phyloP scores from a whole-genome alignment of 2,888 invertebrate genomes.

The Lumbricus terrestris region DNA sequence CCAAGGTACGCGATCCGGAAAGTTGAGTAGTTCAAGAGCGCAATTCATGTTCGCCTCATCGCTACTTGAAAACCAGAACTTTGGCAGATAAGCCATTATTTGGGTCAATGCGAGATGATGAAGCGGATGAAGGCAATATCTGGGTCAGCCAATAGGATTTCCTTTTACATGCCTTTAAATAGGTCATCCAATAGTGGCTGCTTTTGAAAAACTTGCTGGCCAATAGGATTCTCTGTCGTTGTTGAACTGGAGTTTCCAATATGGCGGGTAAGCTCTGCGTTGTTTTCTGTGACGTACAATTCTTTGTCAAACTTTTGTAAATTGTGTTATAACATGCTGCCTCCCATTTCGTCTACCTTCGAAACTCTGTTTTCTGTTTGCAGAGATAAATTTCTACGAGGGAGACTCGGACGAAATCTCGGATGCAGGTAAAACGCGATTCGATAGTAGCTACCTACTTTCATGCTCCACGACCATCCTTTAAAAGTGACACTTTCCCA shows the following conservation, averaged over 20 bases:
- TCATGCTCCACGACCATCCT: background rate
- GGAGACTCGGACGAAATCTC: constrained; percentile 31
- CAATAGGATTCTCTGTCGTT: constrained; percentile 10
- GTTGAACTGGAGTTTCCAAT: constrained; percentile 23
- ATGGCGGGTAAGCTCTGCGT: constrained; percentile 27
- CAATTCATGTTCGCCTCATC: background rate
- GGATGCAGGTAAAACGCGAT: constrained; percentile 24
- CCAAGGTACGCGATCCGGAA: background rate
- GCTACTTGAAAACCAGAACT: background rate
- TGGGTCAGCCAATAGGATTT: background rate
- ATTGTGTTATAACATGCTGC: background rate
- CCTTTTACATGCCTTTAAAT: background rate
- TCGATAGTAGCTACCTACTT: background rate
- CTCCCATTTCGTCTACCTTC: background rate
- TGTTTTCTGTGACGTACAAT: background rate
- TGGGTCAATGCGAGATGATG: background rate
- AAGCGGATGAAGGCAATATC: background rate
- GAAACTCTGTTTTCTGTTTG: background rate
- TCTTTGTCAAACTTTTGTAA: constrained; percentile 11
- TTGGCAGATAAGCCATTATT: background rate
- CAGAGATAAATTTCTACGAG: constrained; percentile 32
- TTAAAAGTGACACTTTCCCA: background rate
- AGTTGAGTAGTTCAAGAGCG: background rate
- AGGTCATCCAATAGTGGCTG: background rate
- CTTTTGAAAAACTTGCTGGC: background rate